Evolutionary conservation across 2,888 invertebrate genomes (phyloP), one percentile per base, ranked within the genome.

Genomic region (Gymnocheta viridis): DNA sequence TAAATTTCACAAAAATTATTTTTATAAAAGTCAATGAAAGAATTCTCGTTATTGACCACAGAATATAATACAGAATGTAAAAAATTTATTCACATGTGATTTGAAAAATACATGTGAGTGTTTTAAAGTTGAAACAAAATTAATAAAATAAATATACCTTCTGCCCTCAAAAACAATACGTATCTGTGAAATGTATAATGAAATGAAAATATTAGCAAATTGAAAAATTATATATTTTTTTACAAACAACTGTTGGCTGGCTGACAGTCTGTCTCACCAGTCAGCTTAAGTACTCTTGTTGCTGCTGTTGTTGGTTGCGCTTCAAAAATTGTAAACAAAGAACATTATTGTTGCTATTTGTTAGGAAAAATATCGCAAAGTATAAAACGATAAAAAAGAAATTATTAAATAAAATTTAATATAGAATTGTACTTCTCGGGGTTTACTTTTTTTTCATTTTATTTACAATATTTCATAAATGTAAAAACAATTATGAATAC

Each of bases 321-420:
- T 73, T 78, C 44, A 66, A 74, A 69, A 79, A 79, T 74, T 49
- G 32, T 73, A 82, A 82, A 82, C 82, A 82, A 82, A 82, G 82
- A 64, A 47, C 32, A n/a, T 73, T 69, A 79, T 82, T 82, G 82
- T 72, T 76, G 38, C 44, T 73, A 77, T 82, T 82, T 82, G 14
- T 69, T 64, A 54, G 67, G 22, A n/a, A 77, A 78, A 67, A 17
- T 22, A 29, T 19, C 60, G 54, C 29, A 66, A 47, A 38, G n/a
- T 62, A 38, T n/a, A 41, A 38, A 51, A 32, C 49, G 47, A 56
- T 17, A 38, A 22, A 64, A 32, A 41, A 41, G 1, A 62, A 32
- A 32, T 47, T 64, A 64, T 64, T 44, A 64, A 74, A 49, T 49
- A 47, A 66, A 66, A 62, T 27, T 38, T 27, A 38, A 51, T 38